Evolutionary conservation across 2,113 vertebrate genomes (phyloP), one percentile per base, ranked within the genome.

Genomic region (Clarias gariepinus): DNA sequence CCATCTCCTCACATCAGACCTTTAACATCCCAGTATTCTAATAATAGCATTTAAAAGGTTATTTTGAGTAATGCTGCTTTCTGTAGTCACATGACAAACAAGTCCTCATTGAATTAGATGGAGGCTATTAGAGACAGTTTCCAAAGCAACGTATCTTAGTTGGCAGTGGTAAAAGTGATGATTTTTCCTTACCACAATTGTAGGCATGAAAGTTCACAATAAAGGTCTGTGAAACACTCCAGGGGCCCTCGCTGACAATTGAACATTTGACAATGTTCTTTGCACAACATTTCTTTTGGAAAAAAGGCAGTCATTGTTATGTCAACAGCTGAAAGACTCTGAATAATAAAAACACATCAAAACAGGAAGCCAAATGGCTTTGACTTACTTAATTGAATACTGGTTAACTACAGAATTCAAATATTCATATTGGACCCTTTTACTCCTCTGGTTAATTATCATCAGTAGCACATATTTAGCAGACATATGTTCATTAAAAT

Each of bases 151-250:
- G 13, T 63, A 28, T 86, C 11, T 63, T 33, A 41, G 52, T 25
- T 84, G 68, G 66, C 64, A 71, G 52, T 83, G 82, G 71, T 71
- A 58, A 63, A 21, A 82, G 36, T 57, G 36, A 82, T 82, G 58
- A 77, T 64, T 73, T 66, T 68, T 82, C n/a, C 47, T 64, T 77
- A 81, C 28, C 60, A 68, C 52, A 69, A 60, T 16, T 71, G 76
- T 57, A 36, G 15, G 52, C 63, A 69, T 69, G 21, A 41, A 86
- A 33, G 53, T 71, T 28, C 25, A 52, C 78, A 73, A 79, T 30
- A 25, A 28, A n/a, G 41, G 13, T 55, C 23, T 85, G 19, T 55
- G 28, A 76, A 79, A 82, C 41, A 73, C 36, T 68, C 68, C 25
- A 36, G 33, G 52, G 19, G 63, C 36, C 73, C 25, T 73, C n/a